Evolutionary conservation across 2,113 vertebrate species (phyloP), one percentile per base, ranked within the genome.

Genomic region (Oreochromis niloticus): DNA sequence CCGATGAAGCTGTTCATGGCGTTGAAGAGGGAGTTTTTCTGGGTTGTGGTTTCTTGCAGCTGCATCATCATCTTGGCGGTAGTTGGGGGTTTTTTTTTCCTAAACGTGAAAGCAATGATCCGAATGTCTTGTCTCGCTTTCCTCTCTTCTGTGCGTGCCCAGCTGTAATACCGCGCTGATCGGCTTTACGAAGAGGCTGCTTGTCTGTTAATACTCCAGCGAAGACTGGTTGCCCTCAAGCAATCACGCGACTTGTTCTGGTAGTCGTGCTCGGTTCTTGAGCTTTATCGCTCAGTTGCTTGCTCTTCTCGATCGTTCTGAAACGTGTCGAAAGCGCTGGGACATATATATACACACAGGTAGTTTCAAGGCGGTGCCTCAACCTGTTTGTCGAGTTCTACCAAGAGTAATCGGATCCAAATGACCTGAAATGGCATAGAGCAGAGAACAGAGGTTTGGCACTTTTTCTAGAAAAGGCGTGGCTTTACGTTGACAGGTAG

Each of bases 1-100:
- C 98, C 97, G 79, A 99, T 97, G 94, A 99, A 99, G 87, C 98
- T 97, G 95, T 99, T 98, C 98, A 99, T 99, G 94, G 98, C 98
- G 90, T 98, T 98, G 90, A 99, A 98, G 68, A 99, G 97, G 50
- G 98, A 98, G 95, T 99, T 98, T 92, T 98, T 99, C 96, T 98
- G 97, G 84, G 95, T 97, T 93, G 97, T 96, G 48, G 97, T 96
- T 68, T 99, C 98, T 39, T 94, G 94, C 85, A 98, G 95, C 93
- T 98, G 98, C 98, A 98, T 98, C 97, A 97, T 96, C 91, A 90
- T 94, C 43, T 89, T 48, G 83, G 34, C 73, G 63, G 3, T 43
- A 24, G 12, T 55, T 71, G 39, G 6, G 34, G 2, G 1, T 66
- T 66, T 39, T 7, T 66, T 36, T 46, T 17, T 6, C 46, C 2